These are phyloP conservation scores for Tigriopus californicus DNA, from an alignment of 2,888 invertebrate species.

Conservation along the genomic window DNA sequence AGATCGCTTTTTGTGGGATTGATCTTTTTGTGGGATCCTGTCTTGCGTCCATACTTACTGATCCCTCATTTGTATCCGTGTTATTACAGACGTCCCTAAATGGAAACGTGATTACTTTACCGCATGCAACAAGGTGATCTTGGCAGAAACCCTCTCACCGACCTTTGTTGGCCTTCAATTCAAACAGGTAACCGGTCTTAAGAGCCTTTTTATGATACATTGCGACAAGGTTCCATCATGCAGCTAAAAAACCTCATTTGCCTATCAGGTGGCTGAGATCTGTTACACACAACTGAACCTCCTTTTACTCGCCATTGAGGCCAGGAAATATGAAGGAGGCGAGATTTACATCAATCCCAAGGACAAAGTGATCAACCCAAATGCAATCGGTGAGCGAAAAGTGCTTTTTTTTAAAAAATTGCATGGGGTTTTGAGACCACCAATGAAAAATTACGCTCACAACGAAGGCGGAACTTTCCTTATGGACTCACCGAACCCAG, in stretches of 20 bases:
- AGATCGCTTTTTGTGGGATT: too few species aligned
- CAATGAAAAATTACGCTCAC: not conserved
- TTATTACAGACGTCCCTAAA: not conserved
- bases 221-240: not conserved
- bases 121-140: not conserved
- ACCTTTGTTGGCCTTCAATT: constrained; percentile 10
- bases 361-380: constrained; percentile 6
- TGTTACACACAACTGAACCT: constrained; percentile 8
- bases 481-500: too few species aligned
- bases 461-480: not conserved
- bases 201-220: not conserved
- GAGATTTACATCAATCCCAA: constrained; percentile 11
- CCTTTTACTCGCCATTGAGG: constrained; percentile 4
- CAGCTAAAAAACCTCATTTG: too few species aligned
- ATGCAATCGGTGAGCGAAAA: not conserved
- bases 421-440: not conserved
- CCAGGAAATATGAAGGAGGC: constrained; percentile 13
- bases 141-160: constrained; percentile 10
- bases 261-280: constrained; percentile 5
- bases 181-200: not conserved
- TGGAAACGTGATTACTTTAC: constrained; percentile 8
- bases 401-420: too few species aligned
- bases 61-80: not conserved
- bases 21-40: too few species aligned
- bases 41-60: too few species aligned